Base-by-base conservation (phyloP, 2,797 vertebrate genomes). In the Benthosema pterotum region DNA sequence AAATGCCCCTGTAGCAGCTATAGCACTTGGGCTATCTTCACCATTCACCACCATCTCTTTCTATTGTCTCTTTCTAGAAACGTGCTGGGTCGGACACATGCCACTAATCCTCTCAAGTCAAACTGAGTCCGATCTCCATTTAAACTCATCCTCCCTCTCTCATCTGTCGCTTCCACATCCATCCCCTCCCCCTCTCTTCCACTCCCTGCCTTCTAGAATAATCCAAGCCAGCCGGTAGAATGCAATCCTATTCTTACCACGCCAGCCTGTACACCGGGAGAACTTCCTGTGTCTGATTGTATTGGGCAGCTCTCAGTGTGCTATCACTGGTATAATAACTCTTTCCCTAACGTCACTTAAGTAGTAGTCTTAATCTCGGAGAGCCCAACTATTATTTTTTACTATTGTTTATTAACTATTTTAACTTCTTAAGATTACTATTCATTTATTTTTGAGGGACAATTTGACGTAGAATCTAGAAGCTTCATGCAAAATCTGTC, bases 31-130 rank as follows among this genome's bases (percentile, higher is more conserved):
- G 22, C 28, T 38, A 47, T 18, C 11, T 47, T 16, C 47, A 67
- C 57, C 65, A 57, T 52, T 74, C 63, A 75, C 67, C 59, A 70
- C 38, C 49, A 66, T 65, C 57, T 63, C n/a, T n/a, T n/a, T 50
- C 64, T 51, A 63, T 16, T 17, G 14, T 11, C 32, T 49, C 62
- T 61, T 73, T 79, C 69, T 61, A 59, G 43, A 58, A 54, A 78
- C 63, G 57, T 77, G 69, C 74, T 68, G 71, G 80, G 67, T 72
- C 72, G 58, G 75, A 80, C 32, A 42, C 52, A 72, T 77, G 22
- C 60, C 47, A 60, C 17, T 80, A 82, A 88, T 83, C 84, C 77
- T 78, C 71, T 78, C 72, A 83, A 74, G 71, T 72, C 71, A 63
- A 60, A 75, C 68, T 75, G 60, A 75, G 76, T 74, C 78, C 71